Percentiles rank a stretch among this genome's conserved stretches.
These are phyloP conservation scores for Semicossyphus pulcher DNA, from an alignment of 2,113 vertebrate genomes.

Conservation along the genomic window DNA sequence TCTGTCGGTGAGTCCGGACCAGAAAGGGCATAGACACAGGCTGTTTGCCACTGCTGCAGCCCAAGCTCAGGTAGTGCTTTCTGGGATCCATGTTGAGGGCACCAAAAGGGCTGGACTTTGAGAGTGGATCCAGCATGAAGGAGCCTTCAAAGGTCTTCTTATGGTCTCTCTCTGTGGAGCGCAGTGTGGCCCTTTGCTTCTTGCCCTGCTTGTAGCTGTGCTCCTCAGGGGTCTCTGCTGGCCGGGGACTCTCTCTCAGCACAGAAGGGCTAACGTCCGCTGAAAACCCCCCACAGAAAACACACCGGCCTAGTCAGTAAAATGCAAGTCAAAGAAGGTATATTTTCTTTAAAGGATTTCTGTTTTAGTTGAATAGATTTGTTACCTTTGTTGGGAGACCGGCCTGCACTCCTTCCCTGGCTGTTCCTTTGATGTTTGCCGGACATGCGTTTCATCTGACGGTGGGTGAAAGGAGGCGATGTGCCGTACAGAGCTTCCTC, in stretches of 20 bases:
- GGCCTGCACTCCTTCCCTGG: constrained; percentile 76
- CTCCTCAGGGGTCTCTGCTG: constrained; percentile 85
- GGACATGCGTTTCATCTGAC: constrained; percentile 96
- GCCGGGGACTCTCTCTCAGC: constrained; percentile 79
- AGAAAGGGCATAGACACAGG: constrained; percentile 92
- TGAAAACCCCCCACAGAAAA: constrained; percentile 56
- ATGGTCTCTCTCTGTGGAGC: constrained; percentile 92
- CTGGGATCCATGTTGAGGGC: constrained; percentile 92
- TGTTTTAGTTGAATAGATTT: neutral
- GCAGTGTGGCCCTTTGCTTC: constrained; percentile 88
- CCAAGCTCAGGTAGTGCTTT: constrained; percentile 98
- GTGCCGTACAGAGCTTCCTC: constrained; percentile 86
- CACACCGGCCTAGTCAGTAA: neutral
- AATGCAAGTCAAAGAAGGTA: neutral
- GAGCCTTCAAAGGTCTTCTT: constrained; percentile 95
- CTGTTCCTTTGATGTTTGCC: constrained; percentile 90
- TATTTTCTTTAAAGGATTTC: no score
- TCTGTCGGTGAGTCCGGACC: constrained; percentile 93
- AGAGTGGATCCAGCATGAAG: constrained; percentile 93
- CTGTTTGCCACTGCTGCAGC: constrained; percentile 92
- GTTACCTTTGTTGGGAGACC: constrained; percentile 88
- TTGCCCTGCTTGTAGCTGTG: constrained; percentile 92
- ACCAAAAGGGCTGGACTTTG: constrained; percentile 86
- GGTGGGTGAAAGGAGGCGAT: constrained; percentile 91
- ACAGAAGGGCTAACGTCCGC: constrained; percentile 83